A percentile compares a stretch with the other conserved stretches of the same genome.
phyloP scores from a whole-genome alignment of 2,113 vertebrate genomes.

The Vulpes ferrilata region DNA sequence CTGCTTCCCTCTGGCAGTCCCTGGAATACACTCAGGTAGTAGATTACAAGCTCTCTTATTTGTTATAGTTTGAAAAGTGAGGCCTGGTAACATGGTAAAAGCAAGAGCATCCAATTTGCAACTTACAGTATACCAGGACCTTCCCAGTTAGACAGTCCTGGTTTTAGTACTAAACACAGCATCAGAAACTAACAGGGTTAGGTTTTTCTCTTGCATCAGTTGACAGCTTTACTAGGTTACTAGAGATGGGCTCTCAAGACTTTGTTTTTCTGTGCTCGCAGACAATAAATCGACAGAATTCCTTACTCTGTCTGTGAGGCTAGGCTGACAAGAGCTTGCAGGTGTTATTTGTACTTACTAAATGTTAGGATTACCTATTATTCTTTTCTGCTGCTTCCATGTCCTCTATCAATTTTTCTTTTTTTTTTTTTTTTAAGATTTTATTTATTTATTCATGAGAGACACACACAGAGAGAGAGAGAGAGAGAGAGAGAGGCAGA shows the following conservation, averaged over 20 bases:
- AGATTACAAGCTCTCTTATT: background rate
- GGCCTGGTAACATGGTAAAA: background rate
- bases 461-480: too few relatives aligned
- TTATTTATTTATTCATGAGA: too few relatives aligned
- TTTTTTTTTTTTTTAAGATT: too few relatives aligned
- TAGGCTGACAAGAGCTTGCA: background rate
- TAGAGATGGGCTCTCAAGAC: background rate
- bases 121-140: background rate
- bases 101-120: background rate
- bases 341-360: background rate
- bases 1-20: constrained; percentile 98
- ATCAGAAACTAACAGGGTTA: background rate
- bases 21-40: constrained; percentile 97
- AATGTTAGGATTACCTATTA: background rate
- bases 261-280: background rate
- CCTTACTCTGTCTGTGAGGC: background rate
- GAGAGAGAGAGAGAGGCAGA: too few relatives aligned
- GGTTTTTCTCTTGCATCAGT: background rate
- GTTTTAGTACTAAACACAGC: background rate
- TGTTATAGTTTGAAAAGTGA: background rate
- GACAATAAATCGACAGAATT: background rate
- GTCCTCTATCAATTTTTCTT: too few relatives aligned
- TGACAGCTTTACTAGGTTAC: background rate
- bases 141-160: background rate
- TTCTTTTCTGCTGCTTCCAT: background rate